phyloP scores from a whole-genome alignment of 2,113 vertebrate species.

The Halichoerus grypus region DNA sequence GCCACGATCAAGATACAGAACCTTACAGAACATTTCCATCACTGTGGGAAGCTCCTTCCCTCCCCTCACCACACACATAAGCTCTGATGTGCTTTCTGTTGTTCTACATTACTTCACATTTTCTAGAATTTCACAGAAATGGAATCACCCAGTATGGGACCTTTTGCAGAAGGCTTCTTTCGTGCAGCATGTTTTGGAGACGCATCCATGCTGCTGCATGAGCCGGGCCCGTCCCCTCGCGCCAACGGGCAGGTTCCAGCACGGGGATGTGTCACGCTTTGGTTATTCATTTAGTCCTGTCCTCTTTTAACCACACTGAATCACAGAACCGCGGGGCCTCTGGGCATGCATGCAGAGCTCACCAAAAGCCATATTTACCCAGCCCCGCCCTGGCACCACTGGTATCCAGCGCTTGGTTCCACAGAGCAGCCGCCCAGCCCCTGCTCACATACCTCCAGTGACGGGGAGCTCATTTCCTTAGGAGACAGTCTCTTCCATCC shows the following conservation, averaged over 20 bases:
- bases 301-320: not conserved
- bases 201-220: fast-evolving
- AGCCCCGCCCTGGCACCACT: fast-evolving
- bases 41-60: no score
- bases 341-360: not conserved
- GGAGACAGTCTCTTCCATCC: not conserved
- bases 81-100: not conserved
- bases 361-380: not conserved
- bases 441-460: not conserved
- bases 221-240: fast-evolving
- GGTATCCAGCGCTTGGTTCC: not conserved
- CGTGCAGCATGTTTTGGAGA: fast-evolving
- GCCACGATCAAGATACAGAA: not conserved
- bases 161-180: not conserved
- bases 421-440: not conserved
- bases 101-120: not conserved
- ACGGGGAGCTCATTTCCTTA: not conserved
- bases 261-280: not conserved
- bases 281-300: not conserved
- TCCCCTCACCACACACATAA: no score
- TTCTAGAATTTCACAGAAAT: not conserved
- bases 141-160: fast-evolving
- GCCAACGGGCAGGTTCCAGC: fast-evolving
- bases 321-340: not conserved
- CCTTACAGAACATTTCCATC: not conserved